Evolutionary conservation across 2,113 vertebrate genomes (phyloP).

Genomic region (Alectura lathami): DNA sequence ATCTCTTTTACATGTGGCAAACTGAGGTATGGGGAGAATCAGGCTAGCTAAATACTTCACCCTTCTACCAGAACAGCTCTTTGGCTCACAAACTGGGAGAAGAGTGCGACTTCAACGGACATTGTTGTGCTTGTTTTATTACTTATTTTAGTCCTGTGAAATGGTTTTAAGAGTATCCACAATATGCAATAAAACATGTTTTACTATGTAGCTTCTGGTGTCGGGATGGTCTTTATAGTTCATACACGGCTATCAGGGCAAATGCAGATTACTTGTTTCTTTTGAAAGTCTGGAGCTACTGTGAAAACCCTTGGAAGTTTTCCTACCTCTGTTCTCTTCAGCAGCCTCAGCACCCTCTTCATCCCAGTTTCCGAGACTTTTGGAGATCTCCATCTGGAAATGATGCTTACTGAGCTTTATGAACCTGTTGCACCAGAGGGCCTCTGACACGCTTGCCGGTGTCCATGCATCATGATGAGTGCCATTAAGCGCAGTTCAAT

Average conservation of each 20-base stretch:
- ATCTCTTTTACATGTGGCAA: neutral
- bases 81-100: neutral
- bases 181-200: neutral
- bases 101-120: neutral
- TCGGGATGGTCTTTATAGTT: neutral
- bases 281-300: neutral
- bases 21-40: neutral
- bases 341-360: neutral
- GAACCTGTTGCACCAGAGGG: neutral
- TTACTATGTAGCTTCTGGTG: neutral
- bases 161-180: neutral
- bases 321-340: neutral
- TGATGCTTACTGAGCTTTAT: neutral
- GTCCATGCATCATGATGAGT: neutral
- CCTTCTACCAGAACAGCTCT: neutral
- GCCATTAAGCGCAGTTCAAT: neutral
- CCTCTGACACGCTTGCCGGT: neutral
- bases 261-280: neutral
- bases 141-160: neutral
- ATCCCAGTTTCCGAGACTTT: neutral
- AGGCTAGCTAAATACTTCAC: neutral
- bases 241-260: neutral
- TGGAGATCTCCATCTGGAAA: neutral
- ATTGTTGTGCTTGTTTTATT: neutral
- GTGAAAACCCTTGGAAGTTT: neutral